Evolutionary conservation across 1,140 invertebrate genomes (phyloP), one percentile per base, ranked within the genome.

Genomic region (Orius laevigatus): DNA sequence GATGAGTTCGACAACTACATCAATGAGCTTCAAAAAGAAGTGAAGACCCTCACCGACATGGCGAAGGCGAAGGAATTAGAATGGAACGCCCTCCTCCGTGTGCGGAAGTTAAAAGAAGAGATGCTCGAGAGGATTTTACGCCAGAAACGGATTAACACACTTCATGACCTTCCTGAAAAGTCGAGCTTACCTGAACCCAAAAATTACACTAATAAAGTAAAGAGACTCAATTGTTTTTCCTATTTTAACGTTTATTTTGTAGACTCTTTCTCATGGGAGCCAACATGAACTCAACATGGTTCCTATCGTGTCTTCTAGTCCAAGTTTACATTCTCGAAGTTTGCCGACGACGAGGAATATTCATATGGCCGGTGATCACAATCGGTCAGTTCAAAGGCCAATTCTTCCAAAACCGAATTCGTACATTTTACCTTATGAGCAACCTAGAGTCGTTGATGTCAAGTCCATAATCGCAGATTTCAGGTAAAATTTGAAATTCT

Each of bases 381-480:
- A 18, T 25, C 20, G 31, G 48, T 33, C 48, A 42, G 8, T 25
- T 8, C 59, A 56, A 50, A 53, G 60, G 33, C 63, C 62, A 4
- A 63, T 63, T 15, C 56, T 62, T 16, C 62, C 62, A 4, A 66
- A 64, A 49, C 61, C 62, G 2, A 40, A 51, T 14, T 50, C 61
- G 33, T 63, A 65, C 43, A 58, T 66, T 31, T 64, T 70, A 19
- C 69, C 72, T 45, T 70, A 72, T 1, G 70, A 75, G 61, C 78
- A 79, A 0, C 67, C 79, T 15, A 79, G 85, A 57, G 78, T 79
- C 19, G 72, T 85, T 39, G 80, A 85, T 61, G 83, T 87, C 9
- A 74, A 80, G 58, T 79, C 82, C 3, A 79, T 88, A 45, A 87
- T 88, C 57, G 82, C 81, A 1, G 81, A 85, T 62, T 83, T 85